Evolutionary conservation across 2,113 vertebrate genomes (phyloP).

Genomic region (Hippocampus comes): DNA sequence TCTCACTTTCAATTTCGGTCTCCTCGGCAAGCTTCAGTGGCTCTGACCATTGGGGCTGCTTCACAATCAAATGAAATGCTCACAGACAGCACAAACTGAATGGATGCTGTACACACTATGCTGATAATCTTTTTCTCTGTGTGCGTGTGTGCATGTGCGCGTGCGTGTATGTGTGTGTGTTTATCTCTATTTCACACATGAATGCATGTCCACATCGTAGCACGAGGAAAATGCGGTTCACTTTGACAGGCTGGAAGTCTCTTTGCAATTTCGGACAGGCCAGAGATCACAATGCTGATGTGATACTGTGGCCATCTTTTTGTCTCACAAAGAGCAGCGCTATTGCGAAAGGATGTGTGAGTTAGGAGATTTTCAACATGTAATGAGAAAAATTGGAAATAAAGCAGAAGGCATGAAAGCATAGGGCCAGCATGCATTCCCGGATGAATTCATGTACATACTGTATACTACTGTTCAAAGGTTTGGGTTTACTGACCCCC

Average conservation of each 20-base stretch:
- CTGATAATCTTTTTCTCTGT: slow-evolving; percentile 20
- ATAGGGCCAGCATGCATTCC: too few species aligned
- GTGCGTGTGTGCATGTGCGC: background rate
- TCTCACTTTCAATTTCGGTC: slow-evolving; percentile 22
- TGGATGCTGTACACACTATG: slow-evolving; percentile 1
- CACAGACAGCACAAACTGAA: slow-evolving; percentile 34
- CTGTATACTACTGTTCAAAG: too few species aligned
- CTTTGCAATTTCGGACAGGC: slow-evolving; percentile 18
- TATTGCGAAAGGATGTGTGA: slow-evolving; percentile 3
- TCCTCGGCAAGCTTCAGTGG: slow-evolving; percentile 26
- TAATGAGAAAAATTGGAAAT: background rate
- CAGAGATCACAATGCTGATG: slow-evolving; percentile 19
- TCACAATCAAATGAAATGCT: slow-evolving; percentile 32
- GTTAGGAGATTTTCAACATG: background rate
- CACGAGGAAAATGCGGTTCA: slow-evolving; percentile 10
- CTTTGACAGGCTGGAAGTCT: slow-evolving; percentile 21
- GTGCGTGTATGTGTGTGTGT: background rate
- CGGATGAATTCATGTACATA: too few species aligned
- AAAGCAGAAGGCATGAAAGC: background rate
- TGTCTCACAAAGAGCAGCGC: slow-evolving; percentile 16
- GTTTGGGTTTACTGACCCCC: too few species aligned
- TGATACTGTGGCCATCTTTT: slow-evolving; percentile 17
- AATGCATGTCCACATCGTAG: slow-evolving; percentile 7
- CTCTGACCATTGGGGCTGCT: slow-evolving; percentile 16
- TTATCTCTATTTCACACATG: slow-evolving; percentile 12